Evolutionary conservation across 2,888 invertebrate genomes (phyloP).

Genomic region (Hylaea fasciaria): DNA sequence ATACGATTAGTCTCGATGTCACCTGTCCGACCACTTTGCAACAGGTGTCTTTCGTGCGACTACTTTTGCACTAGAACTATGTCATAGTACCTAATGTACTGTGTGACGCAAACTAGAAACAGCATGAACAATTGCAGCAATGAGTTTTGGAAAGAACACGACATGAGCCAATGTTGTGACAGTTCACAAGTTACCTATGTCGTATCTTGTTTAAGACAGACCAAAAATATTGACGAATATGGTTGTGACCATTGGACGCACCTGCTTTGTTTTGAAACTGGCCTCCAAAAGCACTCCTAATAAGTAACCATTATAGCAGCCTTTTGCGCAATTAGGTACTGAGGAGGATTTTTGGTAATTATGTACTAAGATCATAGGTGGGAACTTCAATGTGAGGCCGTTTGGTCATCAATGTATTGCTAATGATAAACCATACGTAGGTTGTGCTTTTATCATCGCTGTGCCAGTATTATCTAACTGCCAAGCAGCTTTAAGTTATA

Average conservation of each 20-base stretch:
- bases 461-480: no score
- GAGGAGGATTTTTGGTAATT: no score
- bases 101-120: background rate
- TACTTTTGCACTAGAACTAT: constrained; percentile 2
- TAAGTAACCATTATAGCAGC: constrained; percentile 8
- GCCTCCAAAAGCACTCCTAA: constrained; percentile 13
- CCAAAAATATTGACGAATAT: constrained; percentile 5
- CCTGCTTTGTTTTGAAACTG: constrained; percentile 14
- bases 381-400: no score
- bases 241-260: constrained; percentile 2
- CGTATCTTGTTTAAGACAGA: constrained; percentile 3
- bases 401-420: no score
- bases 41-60: constrained; percentile 12
- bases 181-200: background rate
- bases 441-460: no score
- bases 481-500: no score
- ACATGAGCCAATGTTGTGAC: background rate
- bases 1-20: constrained; percentile 20
- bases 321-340: constrained; percentile 3
- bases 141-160: background rate
- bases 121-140: background rate
- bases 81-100: background rate
- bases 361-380: no score
- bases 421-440: no score
- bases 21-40: constrained; percentile 15